Base-by-base conservation (phyloP, 2,113 vertebrate genomes). In the Vidua macroura region DNA sequence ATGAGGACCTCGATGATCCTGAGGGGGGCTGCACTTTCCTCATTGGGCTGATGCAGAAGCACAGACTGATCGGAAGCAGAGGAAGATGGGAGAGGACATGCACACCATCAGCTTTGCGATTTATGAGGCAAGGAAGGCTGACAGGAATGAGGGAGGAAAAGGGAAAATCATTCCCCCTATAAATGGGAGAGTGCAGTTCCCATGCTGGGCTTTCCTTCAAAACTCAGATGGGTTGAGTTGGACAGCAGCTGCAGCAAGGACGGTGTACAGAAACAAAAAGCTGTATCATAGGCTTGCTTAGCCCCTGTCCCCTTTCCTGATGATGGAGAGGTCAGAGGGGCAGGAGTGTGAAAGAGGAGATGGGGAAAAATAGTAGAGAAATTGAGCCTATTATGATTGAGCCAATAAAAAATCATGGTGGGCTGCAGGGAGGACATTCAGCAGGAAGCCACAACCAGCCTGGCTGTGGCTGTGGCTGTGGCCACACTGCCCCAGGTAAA, bases 21-120 rank as follows among this genome's bases (percentile, higher is more conserved):
- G 98, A 99, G 94, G 88, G 80, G 1, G 98, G 98, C 90, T 99
- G 99, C 97, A 99, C 98, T 94, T 98, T 99, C 43, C 97, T 99
- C 49, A 96, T 99, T 16, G 99, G 99, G 68, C 98, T 99, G 82
- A 99, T 99, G 92, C 99, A 99, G 98, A 99, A 99, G 97, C 99
- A 99, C 97, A 98, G 99, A 35, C 35, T 35, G 35, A 35, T 24
- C 96, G 99, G 33, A 98, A 94, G 63, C 96, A 99, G 73, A 96
- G 99, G 25, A 99, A 99, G 94, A 97, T 98, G 68, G 99, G 99
- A 13, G 98, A 99, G 92, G 99, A 99, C 97, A 99, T 99, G 99
- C 98, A 99, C 94, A 99, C 99, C 46, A 98, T 99, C 0, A 99
- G 99, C 68, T 99, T 99, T 10, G 98, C 98, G 9, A 99, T 99